Conservation (phyloP, 2,113 vertebrate genomes). For the Oreochromis aureus region DNA sequence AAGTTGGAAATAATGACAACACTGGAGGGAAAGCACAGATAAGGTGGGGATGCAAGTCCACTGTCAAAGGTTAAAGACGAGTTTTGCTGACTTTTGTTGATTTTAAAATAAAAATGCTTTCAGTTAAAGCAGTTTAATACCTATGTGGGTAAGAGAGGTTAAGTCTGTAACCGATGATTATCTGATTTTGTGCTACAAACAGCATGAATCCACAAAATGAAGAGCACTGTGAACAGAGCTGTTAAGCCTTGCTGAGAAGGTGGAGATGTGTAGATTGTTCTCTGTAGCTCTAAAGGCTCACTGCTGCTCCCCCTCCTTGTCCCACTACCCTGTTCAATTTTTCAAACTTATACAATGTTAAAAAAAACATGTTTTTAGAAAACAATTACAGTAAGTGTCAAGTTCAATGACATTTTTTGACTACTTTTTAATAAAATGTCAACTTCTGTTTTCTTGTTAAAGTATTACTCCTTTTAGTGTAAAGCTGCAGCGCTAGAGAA, state of each 20-base stretch:
- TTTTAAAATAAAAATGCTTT: neutral
- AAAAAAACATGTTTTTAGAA: neutral
- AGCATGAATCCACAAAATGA: neutral
- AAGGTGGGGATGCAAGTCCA: neutral
- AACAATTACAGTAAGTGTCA: neutral
- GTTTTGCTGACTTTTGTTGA: neutral
- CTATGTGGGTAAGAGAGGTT: neutral
- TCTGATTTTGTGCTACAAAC: neutral
- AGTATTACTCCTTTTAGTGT: neutral
- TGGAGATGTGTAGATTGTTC: neutral
- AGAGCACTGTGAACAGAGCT: neutral
- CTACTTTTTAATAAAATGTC: neutral
- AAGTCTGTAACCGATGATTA: neutral
- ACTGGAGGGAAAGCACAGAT: neutral
- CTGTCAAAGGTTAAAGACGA: neutral
- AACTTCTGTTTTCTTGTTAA: neutral
- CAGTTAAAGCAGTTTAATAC: neutral
- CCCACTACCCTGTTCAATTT: neutral
- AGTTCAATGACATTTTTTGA: neutral
- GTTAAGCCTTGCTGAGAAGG: neutral
- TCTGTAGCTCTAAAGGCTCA: neutral
- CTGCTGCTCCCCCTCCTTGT: neutral
- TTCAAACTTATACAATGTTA: accelerated
- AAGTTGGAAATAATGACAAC: neutral
- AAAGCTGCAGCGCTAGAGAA: neutral